Base-by-base conservation (phyloP, 2,797 vertebrate species). In the Catostomus latipinnis region DNA sequence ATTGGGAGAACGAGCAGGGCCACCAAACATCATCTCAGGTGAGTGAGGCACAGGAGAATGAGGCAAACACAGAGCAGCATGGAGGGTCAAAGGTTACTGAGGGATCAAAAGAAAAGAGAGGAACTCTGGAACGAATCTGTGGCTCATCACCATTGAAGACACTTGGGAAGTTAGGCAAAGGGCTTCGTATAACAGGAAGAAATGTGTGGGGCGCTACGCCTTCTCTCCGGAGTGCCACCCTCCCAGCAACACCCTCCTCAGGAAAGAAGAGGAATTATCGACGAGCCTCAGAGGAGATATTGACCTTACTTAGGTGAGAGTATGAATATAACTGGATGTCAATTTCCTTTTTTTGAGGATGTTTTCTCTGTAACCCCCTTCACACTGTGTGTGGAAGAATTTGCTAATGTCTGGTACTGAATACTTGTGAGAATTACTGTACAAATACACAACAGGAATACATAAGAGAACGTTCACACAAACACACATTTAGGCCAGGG, bases 281-380 rank as follows among this genome's bases (percentile, higher is more conserved):
- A n/a, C 90, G 96, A 56, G 83, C 94, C 77, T 98, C 96, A 0
- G 97, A 97, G 65, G 97, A 96, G 76, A 95, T 94, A 71, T 94
- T 94, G 94, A 81, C 74, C 12, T n/a, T 85, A 45, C 49, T 85
- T 50, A 85, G 81, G 81, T 87, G 49, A 57, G 79, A 78, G 70
- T 62, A 6, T 0, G 7, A 58, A 8, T 67, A 2, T 18, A 48
- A 8, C 6, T 57, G 46, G 14, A n/a, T n/a, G 56, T 5, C 6
- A 57, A 13, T 71, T 22, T 22, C 22, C 22, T 22, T 22, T 22
- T 22, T 22, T 22, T 22, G 2, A 22, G 8, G 8, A 11, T 58
- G 1, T 58, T 18, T 4, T 58, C 14, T 58, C 57, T 10, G 2
- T 8, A 58, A 6, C 16, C 49, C 2, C 14, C 13, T 43, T 43